A percentile compares a stretch with the other conserved stretches of the same genome.
Evolutionary conservation across 2,113 vertebrate genomes (phyloP).

Genomic region (Eidolon helvum): DNA sequence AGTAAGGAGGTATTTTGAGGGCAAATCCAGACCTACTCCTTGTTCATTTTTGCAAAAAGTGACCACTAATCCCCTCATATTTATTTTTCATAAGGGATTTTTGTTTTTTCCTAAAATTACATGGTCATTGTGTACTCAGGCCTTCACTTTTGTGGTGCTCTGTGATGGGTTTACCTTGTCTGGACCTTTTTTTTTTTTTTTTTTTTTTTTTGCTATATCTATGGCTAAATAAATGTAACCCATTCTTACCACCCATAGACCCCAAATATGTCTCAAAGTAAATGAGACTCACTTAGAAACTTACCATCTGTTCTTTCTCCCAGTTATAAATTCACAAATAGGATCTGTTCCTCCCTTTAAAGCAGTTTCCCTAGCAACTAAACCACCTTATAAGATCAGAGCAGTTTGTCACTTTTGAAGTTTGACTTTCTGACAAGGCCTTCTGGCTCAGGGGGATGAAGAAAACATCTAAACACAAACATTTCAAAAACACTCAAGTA

Average conservation of each 20-base stretch:
- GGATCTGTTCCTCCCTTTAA: conserved; percentile 52
- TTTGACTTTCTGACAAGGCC: conserved; percentile 58
- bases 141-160: neutral
- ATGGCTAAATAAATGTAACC: neutral
- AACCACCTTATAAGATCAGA: conserved; percentile 59
- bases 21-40: neutral
- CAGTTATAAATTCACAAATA: conserved; percentile 58
- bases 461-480: conserved; percentile 52
- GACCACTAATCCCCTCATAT: neutral
- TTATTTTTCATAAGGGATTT: neutral
- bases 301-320: conserved; percentile 56
- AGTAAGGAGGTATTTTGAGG: neutral
- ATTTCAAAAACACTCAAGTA: conserved; percentile 1
- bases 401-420: conserved; percentile 68
- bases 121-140: neutral
- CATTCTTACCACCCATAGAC: neutral
- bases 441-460: neutral
- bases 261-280: conserved; percentile 14
- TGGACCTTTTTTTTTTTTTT: neutral
- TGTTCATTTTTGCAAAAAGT: neutral
- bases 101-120: neutral
- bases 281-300: conserved; percentile 40
- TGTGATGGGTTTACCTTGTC: neutral
- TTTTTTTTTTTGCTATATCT: neutral
- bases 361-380: conserved; percentile 72